A percentile compares a stretch with the other conserved stretches of the same genome.
These are phyloP conservation scores for Diaprepes abbreviatus DNA, from an alignment of 2,888 invertebrate species.

Conservation along the genomic window DNA sequence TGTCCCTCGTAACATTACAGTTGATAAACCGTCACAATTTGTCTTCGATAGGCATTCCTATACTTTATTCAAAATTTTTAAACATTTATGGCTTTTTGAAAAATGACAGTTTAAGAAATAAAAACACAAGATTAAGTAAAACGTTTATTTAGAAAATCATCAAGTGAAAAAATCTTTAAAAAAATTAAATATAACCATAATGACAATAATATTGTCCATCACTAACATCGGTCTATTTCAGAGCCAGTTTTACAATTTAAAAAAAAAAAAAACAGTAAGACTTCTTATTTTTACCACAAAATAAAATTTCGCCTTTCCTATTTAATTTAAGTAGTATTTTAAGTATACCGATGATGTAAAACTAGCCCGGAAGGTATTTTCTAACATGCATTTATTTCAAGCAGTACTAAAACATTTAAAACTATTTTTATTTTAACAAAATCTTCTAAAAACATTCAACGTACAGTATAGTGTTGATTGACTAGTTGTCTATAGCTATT, in stretches of 20 bases:
- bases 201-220: slow-evolving; percentile 4
- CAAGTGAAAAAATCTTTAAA: not conserved
- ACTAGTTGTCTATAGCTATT: slow-evolving; percentile 16
- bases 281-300: too few relatives aligned
- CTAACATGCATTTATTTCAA: not conserved
- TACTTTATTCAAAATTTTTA: too few relatives aligned
- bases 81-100: too few relatives aligned
- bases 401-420: not conserved
- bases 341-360: not conserved
- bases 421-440: not conserved
- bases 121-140: slow-evolving; percentile 3
- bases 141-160: slow-evolving; percentile 13
- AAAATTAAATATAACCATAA: not conserved
- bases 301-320: too few relatives aligned
- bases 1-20: too few relatives aligned
- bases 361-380: not conserved
- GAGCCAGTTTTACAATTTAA: slow-evolving; percentile 1
- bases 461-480: slow-evolving; percentile 3
- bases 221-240: not conserved
- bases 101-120: not conserved
- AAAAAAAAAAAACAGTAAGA: not conserved
- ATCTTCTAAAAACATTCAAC: slow-evolving; percentile 13
- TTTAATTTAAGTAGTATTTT: too few relatives aligned
- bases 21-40: too few relatives aligned
- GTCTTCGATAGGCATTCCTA: too few relatives aligned